Conservation (phyloP, 2,888 invertebrate species). For the Trissolcus brochymenae region DNA sequence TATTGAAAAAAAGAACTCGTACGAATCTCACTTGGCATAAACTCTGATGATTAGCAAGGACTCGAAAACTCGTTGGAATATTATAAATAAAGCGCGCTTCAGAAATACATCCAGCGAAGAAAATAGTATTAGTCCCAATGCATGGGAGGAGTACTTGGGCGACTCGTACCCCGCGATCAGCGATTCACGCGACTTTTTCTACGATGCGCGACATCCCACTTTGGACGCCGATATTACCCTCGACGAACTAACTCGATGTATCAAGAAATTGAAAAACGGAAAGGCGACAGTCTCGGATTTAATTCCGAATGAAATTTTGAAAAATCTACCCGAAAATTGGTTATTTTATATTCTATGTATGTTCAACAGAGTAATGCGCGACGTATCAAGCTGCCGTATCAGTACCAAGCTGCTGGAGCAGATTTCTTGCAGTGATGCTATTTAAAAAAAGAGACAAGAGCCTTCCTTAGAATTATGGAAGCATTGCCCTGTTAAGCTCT, state of each 20-base stretch:
- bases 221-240: background rate
- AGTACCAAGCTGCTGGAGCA: background rate
- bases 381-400: background rate
- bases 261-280: background rate
- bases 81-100: background rate
- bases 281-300: background rate
- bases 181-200: background rate
- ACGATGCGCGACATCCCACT: background rate
- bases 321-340: background rate
- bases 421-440: background rate
- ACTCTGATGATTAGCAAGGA: background rate
- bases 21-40: background rate
- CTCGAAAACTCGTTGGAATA: slow-evolving; percentile 1
- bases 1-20: background rate
- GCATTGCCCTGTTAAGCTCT: background rate
- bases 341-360: background rate
- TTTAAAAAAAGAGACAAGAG: background rate
- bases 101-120: background rate
- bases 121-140: background rate
- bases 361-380: background rate
- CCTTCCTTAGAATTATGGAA: background rate
- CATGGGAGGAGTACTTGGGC: background rate
- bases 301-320: slow-evolving; percentile 2
- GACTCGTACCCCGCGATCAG: background rate
- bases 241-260: background rate